Evolutionary conservation across 2,113 vertebrate genomes (phyloP), one percentile per base, ranked within the genome.

Genomic region (Lophius piscatorius): DNA sequence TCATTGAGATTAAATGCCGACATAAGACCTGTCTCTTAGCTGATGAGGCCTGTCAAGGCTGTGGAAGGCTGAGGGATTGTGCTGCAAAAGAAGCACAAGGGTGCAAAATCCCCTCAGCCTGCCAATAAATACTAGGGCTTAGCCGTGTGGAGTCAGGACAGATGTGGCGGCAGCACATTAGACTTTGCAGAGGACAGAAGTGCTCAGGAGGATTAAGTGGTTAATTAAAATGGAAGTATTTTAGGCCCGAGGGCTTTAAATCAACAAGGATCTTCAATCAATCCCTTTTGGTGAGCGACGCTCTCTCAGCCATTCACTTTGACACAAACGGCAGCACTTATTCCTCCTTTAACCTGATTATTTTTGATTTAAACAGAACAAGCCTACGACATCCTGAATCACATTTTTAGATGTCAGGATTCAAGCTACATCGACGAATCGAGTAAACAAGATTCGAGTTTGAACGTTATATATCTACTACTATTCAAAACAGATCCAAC

Each of bases 1-100:
- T 70, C 74, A 78, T 47, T 66, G 74, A 78, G 70, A 78, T 75
- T 75, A 83, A 83, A 78, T 59, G 60, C 46, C 50, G 35, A 17
- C 52, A 58, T 62, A 58, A 58, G 54, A 69, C 36, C 34, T 44
- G 59, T 34, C 68, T 57, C 20, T 52, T 57, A 54, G 56, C 65
- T 65, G 74, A 70, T 74, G 64, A 60, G 14, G 51, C 64, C 68
- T 70, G 75, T 79, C 75, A 63, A 18, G 45, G 24, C 20, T 7
- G 60, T 31, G 40, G 24, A 59, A 39, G 44, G 52, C 46, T 60
- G 68, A 70, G 8, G 31, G 57, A 76, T 61, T 41, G 31, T 44
- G 33, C 36, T 40, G 49, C 21, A 65, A 64, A 38, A 16, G 57
- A 31, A 21, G 36, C 48, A 21, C 36, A 21, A 31, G 57, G 29